A percentile compares a stretch with the other conserved stretches of the same genome.
Conservation (phyloP, 2,888 invertebrate genomes). For the Habroteleia sp. region DNA sequence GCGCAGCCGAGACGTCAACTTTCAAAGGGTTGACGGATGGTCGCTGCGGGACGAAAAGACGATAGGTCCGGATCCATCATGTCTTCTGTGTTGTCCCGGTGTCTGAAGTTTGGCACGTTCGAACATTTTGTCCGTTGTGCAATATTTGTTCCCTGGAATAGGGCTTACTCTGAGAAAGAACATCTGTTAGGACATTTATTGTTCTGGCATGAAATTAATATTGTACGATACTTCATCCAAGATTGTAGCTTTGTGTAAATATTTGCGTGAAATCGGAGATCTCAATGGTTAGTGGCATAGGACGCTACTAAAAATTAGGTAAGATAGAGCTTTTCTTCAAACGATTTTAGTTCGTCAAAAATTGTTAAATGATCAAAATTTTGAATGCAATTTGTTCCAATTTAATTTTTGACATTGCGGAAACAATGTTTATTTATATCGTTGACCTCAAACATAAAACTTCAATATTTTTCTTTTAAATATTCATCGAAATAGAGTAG, state of each 20-base stretch:
- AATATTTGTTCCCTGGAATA: slow-evolving; percentile 35
- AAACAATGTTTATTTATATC: too few relatives aligned
- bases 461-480: slow-evolving; percentile 29
- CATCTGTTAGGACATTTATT: slow-evolving; percentile 30
- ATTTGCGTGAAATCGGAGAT: slow-evolving; percentile 35
- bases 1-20: slow-evolving; percentile 72
- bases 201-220: slow-evolving; percentile 26
- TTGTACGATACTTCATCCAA: slow-evolving; percentile 19
- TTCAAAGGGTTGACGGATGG: slow-evolving; percentile 79
- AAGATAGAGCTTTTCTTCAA: not conserved
- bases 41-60: slow-evolving; percentile 78
- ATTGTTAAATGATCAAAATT: too few relatives aligned
- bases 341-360: too few relatives aligned
- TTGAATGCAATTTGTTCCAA: too few relatives aligned
- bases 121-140: slow-evolving; percentile 22
- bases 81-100: slow-evolving; percentile 67
- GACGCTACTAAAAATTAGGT: too few relatives aligned
- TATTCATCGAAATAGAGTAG: slow-evolving; percentile 20
- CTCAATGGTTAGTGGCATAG: too few relatives aligned
- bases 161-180: slow-evolving; percentile 36
- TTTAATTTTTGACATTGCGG: too few relatives aligned
- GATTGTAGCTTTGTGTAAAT: slow-evolving; percentile 36
- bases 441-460: too few relatives aligned
- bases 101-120: slow-evolving; percentile 55
- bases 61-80: slow-evolving; percentile 77